A percentile compares a stretch with the other conserved stretches of the same genome.
These are phyloP conservation scores for Natator depressus DNA, from an alignment of 2,113 vertebrate species.

Conservation along the genomic window DNA sequence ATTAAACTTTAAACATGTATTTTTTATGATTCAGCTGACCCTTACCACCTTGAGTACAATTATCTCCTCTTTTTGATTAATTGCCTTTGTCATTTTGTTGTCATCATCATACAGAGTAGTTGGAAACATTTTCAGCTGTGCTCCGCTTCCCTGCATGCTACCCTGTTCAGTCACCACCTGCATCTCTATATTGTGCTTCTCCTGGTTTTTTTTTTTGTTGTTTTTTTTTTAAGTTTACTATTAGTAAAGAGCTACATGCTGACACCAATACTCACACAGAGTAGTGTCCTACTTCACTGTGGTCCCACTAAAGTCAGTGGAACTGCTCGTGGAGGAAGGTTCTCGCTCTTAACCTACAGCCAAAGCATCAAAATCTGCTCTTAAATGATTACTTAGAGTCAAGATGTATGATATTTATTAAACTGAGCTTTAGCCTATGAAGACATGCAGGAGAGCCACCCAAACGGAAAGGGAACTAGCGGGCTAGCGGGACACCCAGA, in stretches of 20 bases:
- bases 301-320: background rate
- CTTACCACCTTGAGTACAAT: background rate
- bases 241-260: background rate
- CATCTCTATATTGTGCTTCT: constrained; percentile 22
- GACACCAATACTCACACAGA: background rate
- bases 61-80: constrained; percentile 36
- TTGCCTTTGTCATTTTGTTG: background rate
- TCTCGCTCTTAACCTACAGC: background rate
- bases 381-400: background rate
- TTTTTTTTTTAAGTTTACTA: background rate
- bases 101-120: background rate
- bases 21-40: background rate
- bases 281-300: background rate
- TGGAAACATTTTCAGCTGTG: background rate
- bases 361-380: background rate
- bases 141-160: background rate
- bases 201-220: background rate
- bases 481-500: background rate
- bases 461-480: background rate
- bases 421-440: background rate
- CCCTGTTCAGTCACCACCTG: constrained; percentile 31
- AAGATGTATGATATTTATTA: background rate
- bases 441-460: background rate
- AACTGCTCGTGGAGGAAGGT: background rate
- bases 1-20: background rate